phyloP scores from a whole-genome alignment of 2,113 vertebrate genomes.

The Odocoileus virginianus region DNA sequence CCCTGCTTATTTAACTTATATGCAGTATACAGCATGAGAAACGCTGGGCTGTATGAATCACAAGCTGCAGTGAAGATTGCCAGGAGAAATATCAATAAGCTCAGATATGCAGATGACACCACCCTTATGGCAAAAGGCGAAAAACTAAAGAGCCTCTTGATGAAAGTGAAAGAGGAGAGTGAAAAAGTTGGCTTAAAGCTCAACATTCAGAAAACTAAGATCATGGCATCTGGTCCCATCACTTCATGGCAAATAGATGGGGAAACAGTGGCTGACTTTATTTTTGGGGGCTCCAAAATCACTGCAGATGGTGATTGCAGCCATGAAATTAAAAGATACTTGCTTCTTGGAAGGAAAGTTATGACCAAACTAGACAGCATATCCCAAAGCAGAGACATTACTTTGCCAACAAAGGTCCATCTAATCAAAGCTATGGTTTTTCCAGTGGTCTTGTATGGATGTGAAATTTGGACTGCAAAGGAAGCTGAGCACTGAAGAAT shows the following conservation, averaged over 20 bases:
- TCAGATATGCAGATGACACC: not conserved
- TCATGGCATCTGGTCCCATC: not conserved
- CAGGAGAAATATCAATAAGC: not conserved
- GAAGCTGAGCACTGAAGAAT: not conserved
- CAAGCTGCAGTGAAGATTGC: not conserved
- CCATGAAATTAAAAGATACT: not conserved
- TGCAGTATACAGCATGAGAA: not conserved
- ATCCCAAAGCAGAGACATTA: not conserved
- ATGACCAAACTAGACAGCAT: not conserved
- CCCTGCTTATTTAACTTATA: not conserved
- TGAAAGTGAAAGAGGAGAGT: not conserved
- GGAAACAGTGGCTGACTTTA: not conserved
- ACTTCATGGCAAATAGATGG: not conserved
- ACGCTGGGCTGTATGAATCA: rapidly evolving
- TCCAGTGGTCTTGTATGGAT: not conserved
- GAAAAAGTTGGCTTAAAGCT: not conserved
- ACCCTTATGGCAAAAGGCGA: not conserved
- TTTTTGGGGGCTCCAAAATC: not conserved
- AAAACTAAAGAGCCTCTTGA: not conserved
- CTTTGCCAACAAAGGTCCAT: not conserved
- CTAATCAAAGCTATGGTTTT: not conserved
- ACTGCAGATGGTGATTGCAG: not conserved
- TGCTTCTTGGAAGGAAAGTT: not conserved
- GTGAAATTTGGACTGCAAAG: not conserved
- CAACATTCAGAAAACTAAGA: not conserved